A percentile compares a stretch with the other conserved stretches of the same genome.
Evolutionary conservation across 2,113 vertebrate species (phyloP).

Genomic region (Corythornis vintsioides): DNA sequence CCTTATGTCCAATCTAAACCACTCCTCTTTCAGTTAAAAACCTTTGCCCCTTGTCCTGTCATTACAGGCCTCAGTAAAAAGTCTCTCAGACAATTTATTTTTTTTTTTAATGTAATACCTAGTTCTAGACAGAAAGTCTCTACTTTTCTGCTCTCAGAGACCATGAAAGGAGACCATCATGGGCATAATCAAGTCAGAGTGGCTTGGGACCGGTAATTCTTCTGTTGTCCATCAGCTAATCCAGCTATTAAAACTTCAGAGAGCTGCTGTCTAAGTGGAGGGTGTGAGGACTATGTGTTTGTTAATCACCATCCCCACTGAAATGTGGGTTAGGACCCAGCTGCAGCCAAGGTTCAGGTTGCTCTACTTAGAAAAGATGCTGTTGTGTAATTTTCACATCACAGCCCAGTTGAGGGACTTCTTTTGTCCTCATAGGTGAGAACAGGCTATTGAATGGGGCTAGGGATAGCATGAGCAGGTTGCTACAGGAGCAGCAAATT

Average conservation of each 20-base stretch:
- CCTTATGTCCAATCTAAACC: not conserved
- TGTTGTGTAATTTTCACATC: not conserved
- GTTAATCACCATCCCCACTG: rapidly evolving
- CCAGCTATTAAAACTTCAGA: not conserved
- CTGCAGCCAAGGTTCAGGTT: not conserved
- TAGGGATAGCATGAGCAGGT: not conserved
- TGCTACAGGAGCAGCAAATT: not conserved
- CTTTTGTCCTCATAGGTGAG: not conserved
- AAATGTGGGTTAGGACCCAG: not conserved
- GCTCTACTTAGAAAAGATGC: not conserved
- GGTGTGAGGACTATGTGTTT: rapidly evolving
- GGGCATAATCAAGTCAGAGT: not conserved
- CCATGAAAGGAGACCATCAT: not conserved
- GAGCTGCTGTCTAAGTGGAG: not conserved
- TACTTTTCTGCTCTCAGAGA: not conserved
- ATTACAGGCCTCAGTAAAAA: not conserved
- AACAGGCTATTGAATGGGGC: not conserved
- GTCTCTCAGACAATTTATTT: not conserved
- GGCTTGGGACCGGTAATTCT: not conserved
- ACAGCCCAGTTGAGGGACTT: not conserved
- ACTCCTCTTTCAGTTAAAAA: not conserved
- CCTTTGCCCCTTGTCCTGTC: not conserved
- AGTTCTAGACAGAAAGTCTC: not conserved
- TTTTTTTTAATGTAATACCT: not conserved
- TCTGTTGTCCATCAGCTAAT: not conserved